A percentile compares a stretch with the other conserved stretches of the same genome.
Conservation (phyloP, 2,888 invertebrate genomes). For the Nebria salina region DNA sequence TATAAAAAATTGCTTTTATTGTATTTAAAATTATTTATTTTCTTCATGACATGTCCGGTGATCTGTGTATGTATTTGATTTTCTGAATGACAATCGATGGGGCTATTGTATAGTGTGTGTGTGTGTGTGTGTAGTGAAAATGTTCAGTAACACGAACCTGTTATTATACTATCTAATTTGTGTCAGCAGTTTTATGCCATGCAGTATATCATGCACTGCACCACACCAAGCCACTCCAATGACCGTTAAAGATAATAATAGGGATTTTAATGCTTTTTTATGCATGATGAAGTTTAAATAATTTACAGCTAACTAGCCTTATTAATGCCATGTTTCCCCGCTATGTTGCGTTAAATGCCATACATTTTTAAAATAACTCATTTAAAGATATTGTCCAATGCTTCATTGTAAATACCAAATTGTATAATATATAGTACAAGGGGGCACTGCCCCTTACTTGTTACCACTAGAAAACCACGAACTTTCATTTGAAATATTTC, state of each 20-base stretch:
- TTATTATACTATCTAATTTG: conserved; percentile 19
- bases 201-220: conserved; percentile 8
- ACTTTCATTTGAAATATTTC: too few relatives aligned
- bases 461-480: too few relatives aligned
- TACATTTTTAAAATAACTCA: background rate
- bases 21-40: background rate
- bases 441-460: too few relatives aligned
- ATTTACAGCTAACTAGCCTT: conserved; percentile 24
- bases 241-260: conserved; percentile 29
- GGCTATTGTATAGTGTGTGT: background rate
- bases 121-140: conserved; percentile 14
- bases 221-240: background rate
- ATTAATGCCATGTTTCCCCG: background rate
- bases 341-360: background rate
- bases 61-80: background rate
- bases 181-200: conserved; percentile 23
- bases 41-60: background rate
- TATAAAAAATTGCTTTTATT: background rate
- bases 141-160: conserved; percentile 30
- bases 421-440: too few relatives aligned
- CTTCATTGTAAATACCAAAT: too few relatives aligned
- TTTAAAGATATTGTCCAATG: too few relatives aligned
- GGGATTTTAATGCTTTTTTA: conserved; percentile 21
- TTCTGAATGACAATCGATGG: background rate
- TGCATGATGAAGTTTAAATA: conserved; percentile 28